Percentiles rank a stretch among this genome's conserved stretches.
These are phyloP conservation scores for Elephas maximus DNA, from an alignment of 2,113 vertebrate species.

Conservation along the genomic window DNA sequence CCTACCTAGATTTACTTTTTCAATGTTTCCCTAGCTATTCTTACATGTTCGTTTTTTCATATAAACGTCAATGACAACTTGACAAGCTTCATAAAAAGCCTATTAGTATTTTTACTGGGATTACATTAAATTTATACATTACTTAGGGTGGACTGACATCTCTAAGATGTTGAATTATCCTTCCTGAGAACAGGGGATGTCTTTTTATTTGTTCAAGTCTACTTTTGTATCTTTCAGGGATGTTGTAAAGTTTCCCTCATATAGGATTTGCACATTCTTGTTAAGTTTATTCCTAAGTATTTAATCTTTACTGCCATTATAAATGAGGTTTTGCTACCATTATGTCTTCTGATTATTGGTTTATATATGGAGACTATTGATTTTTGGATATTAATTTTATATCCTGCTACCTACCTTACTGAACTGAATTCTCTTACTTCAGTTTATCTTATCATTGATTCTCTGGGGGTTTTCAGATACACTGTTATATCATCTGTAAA, in stretches of 20 bases:
- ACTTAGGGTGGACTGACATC: neutral
- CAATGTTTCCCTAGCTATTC: neutral
- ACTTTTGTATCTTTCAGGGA: neutral
- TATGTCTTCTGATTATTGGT: neutral
- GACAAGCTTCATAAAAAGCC: neutral
- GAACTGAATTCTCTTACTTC: neutral
- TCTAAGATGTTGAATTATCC: neutral
- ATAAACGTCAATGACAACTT: neutral
- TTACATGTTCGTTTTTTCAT: neutral
- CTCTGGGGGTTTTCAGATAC: neutral
- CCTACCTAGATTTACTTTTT: neutral
- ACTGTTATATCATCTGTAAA: neutral
- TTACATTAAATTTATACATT: neutral
- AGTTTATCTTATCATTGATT: neutral
- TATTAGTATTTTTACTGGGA: slow-evolving; percentile 38
- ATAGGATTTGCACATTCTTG: neutral
- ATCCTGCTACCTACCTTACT: neutral
- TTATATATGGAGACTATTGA: neutral
- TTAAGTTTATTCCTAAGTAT: neutral
- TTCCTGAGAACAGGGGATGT: neutral
- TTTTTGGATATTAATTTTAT: neutral
- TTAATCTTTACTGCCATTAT: slow-evolving; percentile 11
- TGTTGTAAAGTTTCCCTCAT: slow-evolving; percentile 20
- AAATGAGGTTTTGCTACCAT: neutral
- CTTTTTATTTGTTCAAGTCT: neutral